Evolutionary conservation across 2,113 vertebrate species (phyloP).

Genomic region (Ochotona curzoniae): DNA sequence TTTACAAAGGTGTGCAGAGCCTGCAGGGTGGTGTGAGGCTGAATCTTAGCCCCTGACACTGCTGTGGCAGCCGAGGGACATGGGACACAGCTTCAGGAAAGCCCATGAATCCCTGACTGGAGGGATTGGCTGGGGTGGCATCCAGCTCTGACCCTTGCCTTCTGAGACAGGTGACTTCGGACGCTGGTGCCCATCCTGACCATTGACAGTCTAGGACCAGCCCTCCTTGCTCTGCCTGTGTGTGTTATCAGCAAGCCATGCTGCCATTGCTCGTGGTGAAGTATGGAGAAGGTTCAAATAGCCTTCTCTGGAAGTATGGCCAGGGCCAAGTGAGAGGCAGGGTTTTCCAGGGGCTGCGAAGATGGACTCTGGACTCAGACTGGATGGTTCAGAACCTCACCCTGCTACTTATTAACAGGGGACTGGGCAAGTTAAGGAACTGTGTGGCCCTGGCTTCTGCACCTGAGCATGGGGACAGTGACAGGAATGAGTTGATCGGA

Average conservation of each 20-base stretch:
- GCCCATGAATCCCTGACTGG: neutral
- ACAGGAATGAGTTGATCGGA: neutral
- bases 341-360: neutral
- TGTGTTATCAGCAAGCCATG: neutral
- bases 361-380: conserved; percentile 29
- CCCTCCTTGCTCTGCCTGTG: neutral
- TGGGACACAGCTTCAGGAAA: neutral
- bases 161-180: neutral
- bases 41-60: neutral
- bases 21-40: neutral
- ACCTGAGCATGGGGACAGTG: rapidly evolving
- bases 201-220: neutral
- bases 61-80: neutral
- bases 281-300: neutral
- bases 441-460: rapidly evolving
- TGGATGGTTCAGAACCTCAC: neutral
- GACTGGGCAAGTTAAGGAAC: neutral
- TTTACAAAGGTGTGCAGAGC: neutral
- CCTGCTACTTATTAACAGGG: conserved; percentile 27
- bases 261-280: neutral
- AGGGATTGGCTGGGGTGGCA: neutral
- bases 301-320: neutral
- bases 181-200: rapidly evolving
- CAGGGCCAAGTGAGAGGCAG: neutral
- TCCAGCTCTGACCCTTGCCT: neutral